A percentile compares a stretch with the other conserved stretches of the same genome.
These are phyloP conservation scores for Psittacara wagleri DNA, from an alignment of 2,113 vertebrate species.

Conservation along the genomic window DNA sequence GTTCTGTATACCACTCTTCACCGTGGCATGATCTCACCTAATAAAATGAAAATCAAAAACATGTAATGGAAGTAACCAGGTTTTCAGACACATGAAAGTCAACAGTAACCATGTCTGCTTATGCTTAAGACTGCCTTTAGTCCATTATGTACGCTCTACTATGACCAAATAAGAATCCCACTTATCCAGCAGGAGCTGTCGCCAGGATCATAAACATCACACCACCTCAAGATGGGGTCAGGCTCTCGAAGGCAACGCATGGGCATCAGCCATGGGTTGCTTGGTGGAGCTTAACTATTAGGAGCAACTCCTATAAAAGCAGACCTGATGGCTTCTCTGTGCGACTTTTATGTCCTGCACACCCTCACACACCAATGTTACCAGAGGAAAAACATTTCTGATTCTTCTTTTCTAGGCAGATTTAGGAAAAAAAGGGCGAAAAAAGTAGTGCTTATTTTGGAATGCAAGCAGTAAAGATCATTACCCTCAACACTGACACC, in stretches of 20 bases:
- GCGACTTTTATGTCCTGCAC: not conserved
- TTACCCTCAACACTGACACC: conserved; percentile 58
- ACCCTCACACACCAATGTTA: not conserved
- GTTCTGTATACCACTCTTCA: not conserved
- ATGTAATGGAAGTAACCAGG: not conserved
- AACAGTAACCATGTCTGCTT: not conserved
- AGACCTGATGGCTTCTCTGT: not conserved
- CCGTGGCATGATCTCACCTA: not conserved
- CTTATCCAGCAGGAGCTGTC: not conserved
- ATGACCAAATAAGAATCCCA: not conserved
- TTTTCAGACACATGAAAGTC: not conserved
- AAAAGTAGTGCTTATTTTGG: not conserved
- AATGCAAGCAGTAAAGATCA: conserved; percentile 39
- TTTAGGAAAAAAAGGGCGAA: not conserved
- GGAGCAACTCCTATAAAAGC: not conserved
- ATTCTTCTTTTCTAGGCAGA: not conserved
- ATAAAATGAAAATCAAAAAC: not conserved
- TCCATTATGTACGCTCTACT: not conserved
- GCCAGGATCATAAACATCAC: not conserved
- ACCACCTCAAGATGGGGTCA: accelerated
- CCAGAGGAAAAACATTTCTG: not conserved
- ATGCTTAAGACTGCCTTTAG: not conserved
- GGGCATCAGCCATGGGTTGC: accelerated
- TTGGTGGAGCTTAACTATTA: not conserved
- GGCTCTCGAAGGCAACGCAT: accelerated